These are phyloP conservation scores for Sebastes nivosus DNA, from an alignment of 2,797 vertebrate genomes.

Conservation along the genomic window DNA sequence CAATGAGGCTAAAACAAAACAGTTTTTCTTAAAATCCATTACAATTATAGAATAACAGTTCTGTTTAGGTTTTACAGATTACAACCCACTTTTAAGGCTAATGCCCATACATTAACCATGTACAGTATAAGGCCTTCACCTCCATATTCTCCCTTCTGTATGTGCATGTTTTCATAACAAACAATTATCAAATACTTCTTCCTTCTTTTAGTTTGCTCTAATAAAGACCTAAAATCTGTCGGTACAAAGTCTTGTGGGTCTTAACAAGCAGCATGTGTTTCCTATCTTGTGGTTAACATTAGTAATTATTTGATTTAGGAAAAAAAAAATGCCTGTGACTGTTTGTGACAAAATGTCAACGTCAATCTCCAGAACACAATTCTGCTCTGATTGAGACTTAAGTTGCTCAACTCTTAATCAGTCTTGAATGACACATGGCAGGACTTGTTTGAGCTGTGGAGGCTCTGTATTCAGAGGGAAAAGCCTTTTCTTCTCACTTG, in stretches of 20 bases:
- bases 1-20: slow-evolving; percentile 6
- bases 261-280: slow-evolving; percentile 57
- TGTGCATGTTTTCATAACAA: slow-evolving; percentile 37
- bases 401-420: slow-evolving; percentile 57
- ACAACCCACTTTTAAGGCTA: slow-evolving; percentile 9
- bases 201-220: slow-evolving; percentile 34
- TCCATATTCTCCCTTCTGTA: neutral
- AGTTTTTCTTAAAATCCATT: neutral
- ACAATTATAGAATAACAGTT: neutral
- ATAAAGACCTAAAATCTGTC: slow-evolving; percentile 45
- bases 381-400: slow-evolving; percentile 64
- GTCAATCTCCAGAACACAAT: slow-evolving; percentile 63
- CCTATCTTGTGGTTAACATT: slow-evolving; percentile 55
- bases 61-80: slow-evolving; percentile 26
- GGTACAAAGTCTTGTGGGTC: slow-evolving; percentile 21
- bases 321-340: slow-evolving; percentile 28
- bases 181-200: slow-evolving; percentile 29
- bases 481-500: slow-evolving; percentile 68
- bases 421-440: slow-evolving; percentile 69
- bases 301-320: slow-evolving; percentile 60
- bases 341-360: slow-evolving; percentile 69
- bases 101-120: slow-evolving; percentile 3
- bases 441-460: slow-evolving; percentile 45
- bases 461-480: slow-evolving; percentile 58
- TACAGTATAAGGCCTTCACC: slow-evolving; percentile 3